Evolutionary conservation across 2,113 vertebrate species (phyloP).

Genomic region (Crypturellus undulatus): DNA sequence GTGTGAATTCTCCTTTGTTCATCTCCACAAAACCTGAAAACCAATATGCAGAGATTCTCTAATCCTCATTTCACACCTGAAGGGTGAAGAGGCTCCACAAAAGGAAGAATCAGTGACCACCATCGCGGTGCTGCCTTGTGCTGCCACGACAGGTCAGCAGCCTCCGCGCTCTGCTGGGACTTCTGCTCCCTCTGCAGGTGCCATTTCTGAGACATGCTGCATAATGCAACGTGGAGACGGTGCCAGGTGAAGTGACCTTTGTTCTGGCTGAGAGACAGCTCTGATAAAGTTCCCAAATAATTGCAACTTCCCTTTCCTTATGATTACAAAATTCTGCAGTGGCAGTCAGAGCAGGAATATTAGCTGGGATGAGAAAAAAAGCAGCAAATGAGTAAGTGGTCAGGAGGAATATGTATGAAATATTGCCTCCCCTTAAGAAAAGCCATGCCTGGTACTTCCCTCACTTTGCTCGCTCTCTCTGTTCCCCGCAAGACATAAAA

Average conservation of each 20-base stretch:
- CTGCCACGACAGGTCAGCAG: background rate
- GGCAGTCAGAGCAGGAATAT: background rate
- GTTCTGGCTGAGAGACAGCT: background rate
- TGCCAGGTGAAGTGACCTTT: background rate
- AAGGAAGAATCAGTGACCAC: slow-evolving; percentile 50
- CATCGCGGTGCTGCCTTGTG: background rate
- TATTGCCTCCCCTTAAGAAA: background rate
- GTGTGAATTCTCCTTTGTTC: slow-evolving; percentile 79
- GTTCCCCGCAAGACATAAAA: background rate
- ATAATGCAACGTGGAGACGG: background rate
- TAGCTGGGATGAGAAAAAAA: background rate
- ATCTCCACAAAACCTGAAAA: slow-evolving; percentile 76
- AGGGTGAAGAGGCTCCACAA: slow-evolving; percentile 71
- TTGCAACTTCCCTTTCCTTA: background rate
- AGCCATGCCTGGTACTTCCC: background rate
- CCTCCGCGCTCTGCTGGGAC: background rate
- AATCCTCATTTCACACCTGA: slow-evolving; percentile 81
- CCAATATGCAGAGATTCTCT: slow-evolving; percentile 74
- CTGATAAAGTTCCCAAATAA: background rate
- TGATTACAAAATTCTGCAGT: background rate
- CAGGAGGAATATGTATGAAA: background rate
- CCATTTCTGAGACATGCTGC: background rate
- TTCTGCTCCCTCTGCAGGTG: slow-evolving; percentile 48
- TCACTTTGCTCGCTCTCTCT: background rate
- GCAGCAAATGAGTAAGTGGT: background rate